Percentiles rank a stretch among this genome's conserved stretches.
These are phyloP conservation scores for Polypedilum pembai DNA, from an alignment of 1,140 invertebrate genomes.

Conservation along the genomic window DNA sequence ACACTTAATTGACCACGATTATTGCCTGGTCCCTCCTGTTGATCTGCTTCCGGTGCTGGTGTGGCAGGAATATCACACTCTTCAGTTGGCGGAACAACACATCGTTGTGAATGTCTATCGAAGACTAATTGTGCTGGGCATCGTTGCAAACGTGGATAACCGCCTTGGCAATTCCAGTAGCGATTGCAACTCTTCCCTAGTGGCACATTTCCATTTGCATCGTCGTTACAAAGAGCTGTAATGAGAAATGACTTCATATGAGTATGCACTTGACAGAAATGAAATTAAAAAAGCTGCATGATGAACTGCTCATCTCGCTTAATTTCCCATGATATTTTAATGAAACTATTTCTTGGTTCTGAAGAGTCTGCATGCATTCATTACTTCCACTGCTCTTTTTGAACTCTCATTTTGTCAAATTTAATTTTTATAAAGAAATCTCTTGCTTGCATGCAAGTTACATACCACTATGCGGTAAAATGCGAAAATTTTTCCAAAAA, in stretches of 20 bases:
- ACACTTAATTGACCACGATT: conserved; percentile 10
- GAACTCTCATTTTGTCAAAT: too few relatives aligned
- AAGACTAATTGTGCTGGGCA: conserved; percentile 87
- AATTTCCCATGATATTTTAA: conserved; percentile 14
- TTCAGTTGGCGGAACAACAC: conserved; percentile 80
- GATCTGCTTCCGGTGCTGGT: conserved; percentile 47
- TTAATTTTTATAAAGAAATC: too few relatives aligned
- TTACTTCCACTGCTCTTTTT: too few relatives aligned
- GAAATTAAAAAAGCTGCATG: too few relatives aligned
- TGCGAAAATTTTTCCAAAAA: too few relatives aligned
- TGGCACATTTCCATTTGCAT: conserved; percentile 55
- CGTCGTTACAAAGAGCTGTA: conserved; percentile 82
- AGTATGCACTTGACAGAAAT: too few relatives aligned
- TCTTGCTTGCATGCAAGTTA: too few relatives aligned
- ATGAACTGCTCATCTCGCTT: not conserved
- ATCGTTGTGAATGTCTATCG: conserved; percentile 71
- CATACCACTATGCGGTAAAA: too few relatives aligned
- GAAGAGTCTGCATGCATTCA: too few relatives aligned
- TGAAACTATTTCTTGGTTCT: too few relatives aligned
- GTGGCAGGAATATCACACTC: conserved; percentile 77
- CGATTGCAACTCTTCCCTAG: conserved; percentile 85
- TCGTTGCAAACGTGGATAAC: conserved; percentile 79
- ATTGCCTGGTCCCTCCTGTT: conserved; percentile 31
- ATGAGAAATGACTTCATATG: conserved; percentile 30
- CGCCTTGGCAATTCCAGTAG: conserved; percentile 89